Evolutionary conservation across 1,140 invertebrate species (phyloP).

Genomic region (Drusus annulatus): DNA sequence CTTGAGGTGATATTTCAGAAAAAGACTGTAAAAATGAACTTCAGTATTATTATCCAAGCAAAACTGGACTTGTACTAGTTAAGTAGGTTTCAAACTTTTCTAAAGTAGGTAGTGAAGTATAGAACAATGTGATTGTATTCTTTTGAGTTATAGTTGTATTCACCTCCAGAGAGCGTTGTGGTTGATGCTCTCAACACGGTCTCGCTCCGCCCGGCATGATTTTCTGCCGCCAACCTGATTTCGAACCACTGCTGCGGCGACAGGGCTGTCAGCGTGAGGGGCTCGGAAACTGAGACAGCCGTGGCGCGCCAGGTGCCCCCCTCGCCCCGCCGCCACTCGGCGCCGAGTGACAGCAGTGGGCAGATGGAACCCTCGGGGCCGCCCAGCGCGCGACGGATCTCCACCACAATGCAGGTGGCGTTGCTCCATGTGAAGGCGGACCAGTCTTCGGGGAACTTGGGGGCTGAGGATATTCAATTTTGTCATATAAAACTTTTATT

Average conservation of each 20-base stretch:
- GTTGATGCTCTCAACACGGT: slow-evolving; percentile 82
- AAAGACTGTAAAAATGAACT: too few species aligned
- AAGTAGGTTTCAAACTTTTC: too few species aligned
- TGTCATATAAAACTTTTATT: too few species aligned
- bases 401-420: slow-evolving; percentile 71
- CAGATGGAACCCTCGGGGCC: slow-evolving; percentile 42
- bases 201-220: slow-evolving; percentile 80
- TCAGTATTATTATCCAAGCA: too few species aligned
- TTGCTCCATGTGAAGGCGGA: slow-evolving; percentile 69
- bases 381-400: slow-evolving; percentile 64
- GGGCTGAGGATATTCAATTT: slow-evolving; percentile 59
- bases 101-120: not conserved
- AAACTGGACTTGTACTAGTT: too few species aligned
- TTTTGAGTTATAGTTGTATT: too few species aligned
- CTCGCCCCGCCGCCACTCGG: slow-evolving; percentile 64
- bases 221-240: slow-evolving; percentile 80
- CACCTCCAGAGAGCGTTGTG: slow-evolving; percentile 81
- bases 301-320: slow-evolving; percentile 64
- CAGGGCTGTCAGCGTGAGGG: slow-evolving; percentile 72
- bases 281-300: slow-evolving; percentile 64
- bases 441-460: slow-evolving; percentile 69
- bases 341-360: slow-evolving; percentile 49
- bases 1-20: too few species aligned
- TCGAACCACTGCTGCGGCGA: slow-evolving; percentile 82
- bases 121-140: too few species aligned